Evolutionary conservation across 1,140 invertebrate genomes (phyloP).

Genomic region (Aporrectodea caliginosa): DNA sequence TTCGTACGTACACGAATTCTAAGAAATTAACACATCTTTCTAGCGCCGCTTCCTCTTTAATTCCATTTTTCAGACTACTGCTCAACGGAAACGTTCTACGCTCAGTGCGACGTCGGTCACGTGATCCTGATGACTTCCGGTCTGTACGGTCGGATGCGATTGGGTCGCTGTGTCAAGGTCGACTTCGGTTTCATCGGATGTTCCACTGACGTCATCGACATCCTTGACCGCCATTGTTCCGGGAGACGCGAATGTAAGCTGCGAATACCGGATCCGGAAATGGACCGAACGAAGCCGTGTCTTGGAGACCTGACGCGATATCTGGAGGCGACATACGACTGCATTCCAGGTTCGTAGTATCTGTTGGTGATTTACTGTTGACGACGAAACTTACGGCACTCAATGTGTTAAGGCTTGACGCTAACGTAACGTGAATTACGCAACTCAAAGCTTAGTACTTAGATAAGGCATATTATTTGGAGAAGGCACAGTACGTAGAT

Average conservation of each 20-base stretch:
- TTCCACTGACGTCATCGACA: conserved; percentile 12
- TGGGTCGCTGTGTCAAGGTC: conserved; percentile 23
- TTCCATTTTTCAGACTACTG: no score
- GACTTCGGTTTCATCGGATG: conserved; percentile 22
- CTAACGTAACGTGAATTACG: no score
- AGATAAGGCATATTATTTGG: no score
- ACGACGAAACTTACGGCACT: neutral
- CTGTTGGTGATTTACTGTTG: neutral
- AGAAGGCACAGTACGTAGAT: no score
- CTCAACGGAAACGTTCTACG: conserved; percentile 4
- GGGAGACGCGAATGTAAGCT: conserved; percentile 13
- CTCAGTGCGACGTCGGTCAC: conserved; percentile 7
- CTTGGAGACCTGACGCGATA: conserved; percentile 19
- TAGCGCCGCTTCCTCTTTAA: no score
- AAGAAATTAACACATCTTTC: no score
- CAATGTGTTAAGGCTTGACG: no score
- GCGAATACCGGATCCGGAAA: conserved; percentile 5
- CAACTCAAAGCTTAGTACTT: no score
- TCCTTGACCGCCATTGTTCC: neutral
- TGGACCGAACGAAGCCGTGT: conserved; percentile 19
- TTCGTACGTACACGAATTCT: no score
- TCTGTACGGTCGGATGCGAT: conserved; percentile 11
- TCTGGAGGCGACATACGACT: conserved; percentile 23
- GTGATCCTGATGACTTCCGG: conserved; percentile 12
- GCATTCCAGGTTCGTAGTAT: conserved; percentile 23